Evolutionary conservation across 2,888 invertebrate genomes (phyloP).

Genomic region (Dicycla oo): DNA sequence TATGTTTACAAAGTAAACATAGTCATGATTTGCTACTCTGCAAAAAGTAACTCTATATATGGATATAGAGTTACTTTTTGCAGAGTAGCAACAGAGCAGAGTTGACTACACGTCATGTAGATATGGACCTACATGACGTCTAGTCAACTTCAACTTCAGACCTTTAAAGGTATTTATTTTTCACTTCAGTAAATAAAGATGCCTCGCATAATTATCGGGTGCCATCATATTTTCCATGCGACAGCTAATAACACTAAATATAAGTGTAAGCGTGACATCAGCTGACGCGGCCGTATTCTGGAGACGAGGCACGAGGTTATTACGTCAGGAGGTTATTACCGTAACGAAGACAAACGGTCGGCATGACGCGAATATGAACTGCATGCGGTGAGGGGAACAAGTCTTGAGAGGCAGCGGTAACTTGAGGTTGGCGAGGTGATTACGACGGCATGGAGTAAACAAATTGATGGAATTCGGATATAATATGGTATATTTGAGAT

Average conservation of each 20-base stretch:
- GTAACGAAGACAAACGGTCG: constrained; percentile 81
- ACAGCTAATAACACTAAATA: constrained; percentile 60
- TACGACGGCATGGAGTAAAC: background rate
- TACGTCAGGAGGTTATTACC: constrained; percentile 69
- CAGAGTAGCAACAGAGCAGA: too few relatives aligned
- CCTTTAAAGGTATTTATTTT: constrained; percentile 2
- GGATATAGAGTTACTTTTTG: too few relatives aligned
- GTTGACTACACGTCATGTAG: too few relatives aligned
- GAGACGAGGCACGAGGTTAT: constrained; percentile 57
- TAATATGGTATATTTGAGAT: background rate
- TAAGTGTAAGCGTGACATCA: constrained; percentile 51
- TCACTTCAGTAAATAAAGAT: background rate
- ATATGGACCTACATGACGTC: too few relatives aligned
- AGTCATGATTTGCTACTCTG: constrained; percentile 1
- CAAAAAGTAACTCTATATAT: background rate
- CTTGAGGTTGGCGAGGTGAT: background rate
- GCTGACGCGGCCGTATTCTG: constrained; percentile 60
- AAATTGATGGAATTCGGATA: background rate
- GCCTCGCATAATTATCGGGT: constrained; percentile 34
- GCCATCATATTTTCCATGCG: constrained; percentile 50
- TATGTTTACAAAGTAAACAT: background rate
- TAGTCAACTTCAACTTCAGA: background rate
- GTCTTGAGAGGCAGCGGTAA: constrained; percentile 27
- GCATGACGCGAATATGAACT: constrained; percentile 75
- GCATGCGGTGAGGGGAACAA: constrained; percentile 40